Evolutionary conservation across 2,888 invertebrate genomes (phyloP), one percentile per base, ranked within the genome.

Genomic region (Dermolepida albohirtum): DNA sequence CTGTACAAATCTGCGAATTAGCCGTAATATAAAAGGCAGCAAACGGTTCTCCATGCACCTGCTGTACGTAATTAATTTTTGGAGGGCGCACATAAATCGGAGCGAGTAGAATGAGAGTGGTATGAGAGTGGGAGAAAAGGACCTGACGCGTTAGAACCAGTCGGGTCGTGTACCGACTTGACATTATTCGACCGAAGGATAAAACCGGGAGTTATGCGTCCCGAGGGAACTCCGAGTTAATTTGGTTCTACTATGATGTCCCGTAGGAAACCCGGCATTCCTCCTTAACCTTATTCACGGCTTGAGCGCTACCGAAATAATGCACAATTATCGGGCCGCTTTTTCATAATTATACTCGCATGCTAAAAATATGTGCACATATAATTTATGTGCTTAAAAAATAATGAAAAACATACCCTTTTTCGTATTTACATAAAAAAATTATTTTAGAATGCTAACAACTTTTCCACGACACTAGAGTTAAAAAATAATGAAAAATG

Each of bases 241-340:
- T 81, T 82, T 80, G 81, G 78, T 81, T 80, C 76, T 78, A 78
- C 79, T 78, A 82, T 81, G 81, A 81, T 78, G 81, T 81, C 82
- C 80, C 80, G 70, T 72, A 74, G 80, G 81, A 80, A 70, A 55
- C 54, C 47, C 68, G 55, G 67, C 73, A 71, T 73, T 74, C 73
- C 73, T 57, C 70, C 64, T 70, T 69, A 67, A 66, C 71, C 64
- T 70, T 69, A 67, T 67, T 41, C 43, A 43, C 12, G 11, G 43
- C 57, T 12, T 41, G 41, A 40, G 17, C 22, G 12, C 43, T 27
- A 43, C 43, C 43, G 27, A 43, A 57, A 57, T 57, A 57, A 57
- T 57, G 43, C 43, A 57, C 12, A 12, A 57, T 43, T 57, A 57
- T 57, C 43, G 43, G n/a, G 14, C 22, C 34, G 43, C 51, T 27